Evolutionary conservation across 2,888 invertebrate species (phyloP).

Genomic region (Toxonevra muliebris): DNA sequence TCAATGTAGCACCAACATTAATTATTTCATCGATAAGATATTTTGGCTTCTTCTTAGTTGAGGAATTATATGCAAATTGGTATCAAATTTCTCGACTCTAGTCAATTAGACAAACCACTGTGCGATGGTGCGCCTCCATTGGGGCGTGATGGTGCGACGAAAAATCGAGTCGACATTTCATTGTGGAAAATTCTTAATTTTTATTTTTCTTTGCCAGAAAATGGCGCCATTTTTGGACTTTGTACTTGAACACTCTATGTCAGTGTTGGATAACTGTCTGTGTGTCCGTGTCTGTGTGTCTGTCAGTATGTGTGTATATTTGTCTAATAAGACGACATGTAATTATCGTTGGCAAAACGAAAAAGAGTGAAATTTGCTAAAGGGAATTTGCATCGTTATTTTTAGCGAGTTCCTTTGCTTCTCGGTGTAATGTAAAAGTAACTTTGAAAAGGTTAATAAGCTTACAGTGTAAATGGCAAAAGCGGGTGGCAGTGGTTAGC

Average conservation of each 20-base stretch:
- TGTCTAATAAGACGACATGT: conserved; percentile 40
- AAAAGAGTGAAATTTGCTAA: conserved; percentile 38
- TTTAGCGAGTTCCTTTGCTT: conserved; percentile 40
- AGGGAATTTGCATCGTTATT: conserved; percentile 42
- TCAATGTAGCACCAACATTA: too few species aligned
- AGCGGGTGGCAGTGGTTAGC: not conserved
- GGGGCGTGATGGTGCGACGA: not conserved
- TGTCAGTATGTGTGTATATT: not conserved
- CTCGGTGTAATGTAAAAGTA: conserved; percentile 25
- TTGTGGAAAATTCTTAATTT: too few species aligned
- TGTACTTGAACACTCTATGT: not conserved
- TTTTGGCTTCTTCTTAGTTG: too few species aligned
- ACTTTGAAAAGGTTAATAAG: conserved; percentile 39
- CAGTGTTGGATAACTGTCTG: not conserved
- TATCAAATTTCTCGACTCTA: too few species aligned
- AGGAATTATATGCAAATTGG: too few species aligned
- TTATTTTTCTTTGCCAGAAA: not conserved
- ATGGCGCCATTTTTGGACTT: conserved; percentile 23
- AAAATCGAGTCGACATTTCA: not conserved
- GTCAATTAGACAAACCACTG: too few species aligned
- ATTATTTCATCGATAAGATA: too few species aligned
- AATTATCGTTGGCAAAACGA: conserved; percentile 37
- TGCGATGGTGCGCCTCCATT: not conserved
- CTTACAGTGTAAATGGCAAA: not conserved
- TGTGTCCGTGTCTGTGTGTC: conserved; percentile 7